Percentiles rank a stretch among this genome's conserved stretches.
Conservation (phyloP, 2,797 vertebrate species). For the Chloroceryle amazona region DNA sequence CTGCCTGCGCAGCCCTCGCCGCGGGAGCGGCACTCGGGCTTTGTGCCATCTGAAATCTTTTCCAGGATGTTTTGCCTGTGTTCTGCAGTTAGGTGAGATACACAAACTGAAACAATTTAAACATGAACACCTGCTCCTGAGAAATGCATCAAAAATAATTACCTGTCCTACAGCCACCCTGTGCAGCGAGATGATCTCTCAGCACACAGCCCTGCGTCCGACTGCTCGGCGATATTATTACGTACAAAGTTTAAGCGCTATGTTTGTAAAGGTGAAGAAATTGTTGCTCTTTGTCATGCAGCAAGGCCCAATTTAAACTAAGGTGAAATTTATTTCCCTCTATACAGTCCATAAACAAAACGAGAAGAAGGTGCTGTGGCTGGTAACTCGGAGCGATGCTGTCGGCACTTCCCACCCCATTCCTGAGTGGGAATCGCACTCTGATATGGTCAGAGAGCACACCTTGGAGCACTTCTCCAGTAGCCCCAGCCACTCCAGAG, state of each 20-base stretch:
- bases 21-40: background rate
- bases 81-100: slow-evolving; percentile 46
- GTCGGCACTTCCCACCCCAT: fast-evolving
- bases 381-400: background rate
- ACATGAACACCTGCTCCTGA: slow-evolving; percentile 74
- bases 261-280: slow-evolving; percentile 24
- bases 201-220: background rate
- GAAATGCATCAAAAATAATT: slow-evolving; percentile 78
- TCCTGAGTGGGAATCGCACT: background rate
- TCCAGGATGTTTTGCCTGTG: slow-evolving; percentile 4
- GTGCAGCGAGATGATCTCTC: slow-evolving; percentile 19
- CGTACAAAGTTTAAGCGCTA: background rate
- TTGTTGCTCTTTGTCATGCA: background rate
- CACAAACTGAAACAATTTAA: slow-evolving; percentile 56
- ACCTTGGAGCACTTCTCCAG: background rate
- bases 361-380: background rate
- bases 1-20: background rate
- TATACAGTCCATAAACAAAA: background rate
- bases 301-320: slow-evolving; percentile 10
- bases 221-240: background rate
- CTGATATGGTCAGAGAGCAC: background rate
- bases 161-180: slow-evolving; percentile 39
- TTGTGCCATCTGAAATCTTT: slow-evolving; percentile 32
- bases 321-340: background rate
- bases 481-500: background rate